Percentiles rank a stretch among this genome's conserved stretches.
Conservation (phyloP, 2,888 invertebrate species). For the Frankliniella intonsa region DNA sequence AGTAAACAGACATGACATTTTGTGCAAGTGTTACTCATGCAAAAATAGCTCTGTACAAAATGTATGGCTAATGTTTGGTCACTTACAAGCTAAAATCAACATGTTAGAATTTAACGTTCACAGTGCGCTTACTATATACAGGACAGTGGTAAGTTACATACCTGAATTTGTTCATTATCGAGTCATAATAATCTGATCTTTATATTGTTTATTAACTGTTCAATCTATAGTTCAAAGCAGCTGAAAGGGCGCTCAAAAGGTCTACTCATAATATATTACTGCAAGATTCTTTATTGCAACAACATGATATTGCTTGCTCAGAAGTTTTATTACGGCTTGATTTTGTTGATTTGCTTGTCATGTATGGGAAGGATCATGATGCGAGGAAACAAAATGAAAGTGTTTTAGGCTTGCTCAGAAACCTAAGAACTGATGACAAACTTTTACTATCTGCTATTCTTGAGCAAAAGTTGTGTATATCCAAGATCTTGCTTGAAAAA, state of each 20-base stretch:
- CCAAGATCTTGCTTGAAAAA: not conserved
- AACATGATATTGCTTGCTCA: not conserved
- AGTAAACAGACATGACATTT: not conserved
- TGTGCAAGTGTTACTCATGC: not conserved
- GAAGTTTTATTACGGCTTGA: not conserved
- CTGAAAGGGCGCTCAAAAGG: not conserved
- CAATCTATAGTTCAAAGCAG: not conserved
- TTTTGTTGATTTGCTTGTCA: conserved; percentile 13
- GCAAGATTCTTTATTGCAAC: not conserved
- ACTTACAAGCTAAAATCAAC: not conserved
- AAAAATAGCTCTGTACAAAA: not conserved
- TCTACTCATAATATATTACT: not conserved
- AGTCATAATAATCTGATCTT: not conserved
- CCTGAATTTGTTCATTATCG: not conserved
- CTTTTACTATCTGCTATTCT: not conserved
- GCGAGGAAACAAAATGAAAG: not conserved
- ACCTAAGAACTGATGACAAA: not conserved
- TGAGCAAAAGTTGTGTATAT: not conserved
- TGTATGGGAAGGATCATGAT: not conserved
- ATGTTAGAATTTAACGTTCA: not conserved
- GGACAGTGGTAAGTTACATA: not conserved
- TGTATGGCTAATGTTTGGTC: not conserved
- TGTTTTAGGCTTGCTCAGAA: not conserved
- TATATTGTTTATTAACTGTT: not conserved
- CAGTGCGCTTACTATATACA: not conserved